Conservation (phyloP, 1,140 invertebrate genomes). For the Brachionus sp. region DNA sequence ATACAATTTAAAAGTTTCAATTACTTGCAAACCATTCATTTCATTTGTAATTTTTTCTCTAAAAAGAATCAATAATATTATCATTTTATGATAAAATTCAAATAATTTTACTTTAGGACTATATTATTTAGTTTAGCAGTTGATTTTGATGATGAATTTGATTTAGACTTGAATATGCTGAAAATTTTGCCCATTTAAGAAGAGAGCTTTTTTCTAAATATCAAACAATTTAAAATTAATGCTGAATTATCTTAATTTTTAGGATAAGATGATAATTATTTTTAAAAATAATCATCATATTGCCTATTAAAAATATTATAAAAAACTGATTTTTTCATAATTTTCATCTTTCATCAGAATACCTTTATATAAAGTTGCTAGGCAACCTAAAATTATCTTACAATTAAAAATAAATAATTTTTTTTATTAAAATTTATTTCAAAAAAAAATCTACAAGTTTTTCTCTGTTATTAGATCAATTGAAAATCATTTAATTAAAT, state of each 20-base stretch:
- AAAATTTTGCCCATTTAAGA: constrained; percentile 28
- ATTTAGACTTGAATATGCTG: neutral
- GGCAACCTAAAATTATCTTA: neutral
- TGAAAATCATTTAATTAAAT: neutral
- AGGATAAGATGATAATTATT: neutral
- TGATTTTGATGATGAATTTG: neutral
- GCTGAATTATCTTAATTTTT: neutral
- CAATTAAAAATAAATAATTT: neutral
- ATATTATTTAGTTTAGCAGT: neutral
- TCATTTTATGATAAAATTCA: neutral
- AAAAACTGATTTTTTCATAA: neutral
- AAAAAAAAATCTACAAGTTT: neutral
- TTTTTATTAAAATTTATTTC: neutral
- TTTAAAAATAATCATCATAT: neutral
- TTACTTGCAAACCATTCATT: neutral
- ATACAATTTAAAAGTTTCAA: neutral
- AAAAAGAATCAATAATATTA: neutral
- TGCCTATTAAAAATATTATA: neutral
- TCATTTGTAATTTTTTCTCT: neutral
- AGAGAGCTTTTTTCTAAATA: neutral
- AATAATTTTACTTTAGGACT: neutral
- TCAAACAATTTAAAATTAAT: neutral
- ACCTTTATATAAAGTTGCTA: neutral
- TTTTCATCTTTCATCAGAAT: neutral
- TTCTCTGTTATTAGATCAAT: neutral